Evolutionary conservation across 2,888 invertebrate genomes (phyloP).

Genomic region (Limulus polyphemus): DNA sequence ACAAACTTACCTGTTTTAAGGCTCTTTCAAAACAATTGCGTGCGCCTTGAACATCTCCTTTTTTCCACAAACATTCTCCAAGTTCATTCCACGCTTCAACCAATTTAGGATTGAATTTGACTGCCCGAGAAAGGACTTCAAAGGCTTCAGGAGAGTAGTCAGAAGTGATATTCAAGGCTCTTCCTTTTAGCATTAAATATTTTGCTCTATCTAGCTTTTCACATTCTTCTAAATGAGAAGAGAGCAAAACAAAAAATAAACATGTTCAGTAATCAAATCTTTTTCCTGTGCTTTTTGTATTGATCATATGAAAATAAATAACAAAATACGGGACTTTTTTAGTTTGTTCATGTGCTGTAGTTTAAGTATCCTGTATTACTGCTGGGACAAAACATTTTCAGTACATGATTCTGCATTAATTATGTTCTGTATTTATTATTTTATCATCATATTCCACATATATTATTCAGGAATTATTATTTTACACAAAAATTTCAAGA

Average conservation of each 20-base stretch:
- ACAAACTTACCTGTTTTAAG: constrained; percentile 32
- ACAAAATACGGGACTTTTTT: no score
- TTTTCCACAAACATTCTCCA: constrained; percentile 80
- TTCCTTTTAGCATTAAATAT: constrained; percentile 59
- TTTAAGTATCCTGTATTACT: no score
- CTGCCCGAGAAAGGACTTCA: constrained; percentile 62
- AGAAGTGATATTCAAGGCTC: constrained; percentile 56
- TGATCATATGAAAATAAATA: no score
- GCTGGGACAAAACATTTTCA: no score
- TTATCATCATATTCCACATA: no score
- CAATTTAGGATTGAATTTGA: constrained; percentile 66
- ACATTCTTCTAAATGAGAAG: constrained; percentile 7
- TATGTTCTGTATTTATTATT: no score
- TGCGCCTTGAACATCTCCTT: constrained; percentile 62
- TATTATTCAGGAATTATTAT: no score
- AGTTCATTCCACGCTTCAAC: constrained; percentile 78
- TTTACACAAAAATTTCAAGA: no score
- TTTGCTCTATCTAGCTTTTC: constrained; percentile 37
- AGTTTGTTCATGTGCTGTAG: no score
- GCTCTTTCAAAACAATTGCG: constrained; percentile 68
- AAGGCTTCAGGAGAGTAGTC: constrained; percentile 56
- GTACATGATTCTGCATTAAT: no score
- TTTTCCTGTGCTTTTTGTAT: no score
- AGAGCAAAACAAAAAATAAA: constrained; percentile 1
- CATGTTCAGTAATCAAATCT: no score